Conservation (phyloP, 2,888 invertebrate genomes). For the Emesis furor region DNA sequence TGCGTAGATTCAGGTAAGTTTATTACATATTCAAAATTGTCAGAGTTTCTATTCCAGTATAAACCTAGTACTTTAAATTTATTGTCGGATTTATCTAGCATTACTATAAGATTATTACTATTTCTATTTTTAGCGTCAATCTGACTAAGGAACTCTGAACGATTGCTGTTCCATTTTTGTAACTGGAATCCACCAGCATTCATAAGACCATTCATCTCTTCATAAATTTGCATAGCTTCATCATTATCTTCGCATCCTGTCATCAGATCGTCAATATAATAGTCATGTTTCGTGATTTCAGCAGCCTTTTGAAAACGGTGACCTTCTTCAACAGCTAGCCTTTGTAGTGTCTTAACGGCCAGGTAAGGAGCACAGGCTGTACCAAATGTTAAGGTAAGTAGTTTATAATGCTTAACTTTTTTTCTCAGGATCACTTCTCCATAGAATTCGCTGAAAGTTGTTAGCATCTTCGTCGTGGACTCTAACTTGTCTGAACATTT, state of each 20-base stretch:
- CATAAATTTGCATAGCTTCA: conserved; percentile 56
- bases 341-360: conserved; percentile 61
- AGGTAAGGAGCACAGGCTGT: conserved; percentile 65
- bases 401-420: neutral
- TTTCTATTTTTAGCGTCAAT: conserved; percentile 7
- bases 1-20: neutral
- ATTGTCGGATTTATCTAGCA: conserved; percentile 28
- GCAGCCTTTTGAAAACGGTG: conserved; percentile 41
- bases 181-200: conserved; percentile 73
- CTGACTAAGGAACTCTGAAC: conserved; percentile 25
- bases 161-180: conserved; percentile 70
- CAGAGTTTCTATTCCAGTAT: conserved; percentile 28
- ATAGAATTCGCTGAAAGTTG: conserved; percentile 6
- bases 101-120: conserved; percentile 2
- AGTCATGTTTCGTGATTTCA: conserved; percentile 30
- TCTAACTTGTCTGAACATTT: conserved; percentile 18
- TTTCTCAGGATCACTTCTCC: neutral
- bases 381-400: conserved; percentile 91
- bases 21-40: conserved; percentile 24
- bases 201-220: conserved; percentile 69
- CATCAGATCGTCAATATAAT: conserved; percentile 72
- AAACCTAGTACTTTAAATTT: conserved; percentile 41
- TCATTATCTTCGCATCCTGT: conserved; percentile 60
- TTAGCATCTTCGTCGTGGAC: neutral
- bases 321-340: conserved; percentile 52